Conservation (phyloP, 2,888 invertebrate genomes). For the Harpagoxenus sublaevis region DNA sequence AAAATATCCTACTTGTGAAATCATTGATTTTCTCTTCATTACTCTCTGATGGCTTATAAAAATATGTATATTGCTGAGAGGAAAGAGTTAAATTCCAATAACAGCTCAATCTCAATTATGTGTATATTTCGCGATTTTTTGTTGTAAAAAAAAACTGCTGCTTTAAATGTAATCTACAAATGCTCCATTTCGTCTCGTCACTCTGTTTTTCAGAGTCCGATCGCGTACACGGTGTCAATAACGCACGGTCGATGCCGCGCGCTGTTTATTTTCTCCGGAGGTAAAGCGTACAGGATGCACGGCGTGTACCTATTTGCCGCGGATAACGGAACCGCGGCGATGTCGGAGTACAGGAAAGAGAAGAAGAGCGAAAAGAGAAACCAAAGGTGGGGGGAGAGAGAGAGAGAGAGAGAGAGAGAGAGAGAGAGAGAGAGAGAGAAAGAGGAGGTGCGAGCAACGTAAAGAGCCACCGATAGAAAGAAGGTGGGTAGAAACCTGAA, state of each 20-base stretch:
- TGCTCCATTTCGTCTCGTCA: conserved; percentile 16
- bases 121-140: neutral
- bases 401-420: neutral
- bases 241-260: conserved; percentile 49
- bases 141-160: neutral
- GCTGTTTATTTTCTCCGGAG: conserved; percentile 72
- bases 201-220: conserved; percentile 11
- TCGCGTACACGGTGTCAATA: conserved; percentile 54
- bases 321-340: conserved; percentile 73
- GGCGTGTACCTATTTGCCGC: conserved; percentile 67
- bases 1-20: neutral
- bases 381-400: neutral
- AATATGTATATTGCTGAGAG: neutral
- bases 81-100: neutral
- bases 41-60: neutral
- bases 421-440: neutral
- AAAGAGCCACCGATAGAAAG: conserved; percentile 58
- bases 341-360: conserved; percentile 53
- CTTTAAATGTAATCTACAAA: neutral
- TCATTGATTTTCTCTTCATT: neutral
- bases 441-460: conserved; percentile 22
- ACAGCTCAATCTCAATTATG: neutral
- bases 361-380: conserved; percentile 38
- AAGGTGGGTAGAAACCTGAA: conserved; percentile 57
- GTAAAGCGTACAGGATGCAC: conserved; percentile 70